Evolutionary conservation across 2,888 invertebrate genomes (phyloP), one percentile per base, ranked within the genome.

Genomic region (Parascotia fuliginaria): DNA sequence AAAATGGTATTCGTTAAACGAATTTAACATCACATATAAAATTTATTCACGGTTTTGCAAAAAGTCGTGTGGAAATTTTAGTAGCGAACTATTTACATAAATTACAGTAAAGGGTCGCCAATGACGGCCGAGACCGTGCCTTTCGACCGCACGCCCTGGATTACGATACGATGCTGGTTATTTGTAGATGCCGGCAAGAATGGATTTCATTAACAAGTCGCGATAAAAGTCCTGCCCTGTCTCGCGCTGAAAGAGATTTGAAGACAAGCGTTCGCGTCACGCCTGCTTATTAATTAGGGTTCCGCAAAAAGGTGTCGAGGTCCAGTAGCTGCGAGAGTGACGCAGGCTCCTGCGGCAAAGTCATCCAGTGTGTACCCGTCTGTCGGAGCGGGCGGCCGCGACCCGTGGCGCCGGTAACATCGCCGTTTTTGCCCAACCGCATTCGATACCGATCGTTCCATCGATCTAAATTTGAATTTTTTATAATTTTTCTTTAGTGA

Each of bases 261-360:
- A 73, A 63, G 67, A 61, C 42, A 36, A 55, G 57, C 76, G 80
- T 83, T 73, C 72, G 70, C 77, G 81, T 84, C 82, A 83, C 75
- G 81, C 77, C 75, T 77, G 77, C 81, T 85, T 85, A 89, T 90
- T 89, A 89, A 89, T 89, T 87, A 88, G 89, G 86, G 85, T 80
- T 78, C 86, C 86, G 70, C 80, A 86, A 89, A 87, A 87, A 89
- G 87, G 89, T 88, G 87, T 80, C 83, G 81, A 79, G 86, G 85
- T 86, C 85, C 87, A 81, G 79, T 66, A 73, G 77, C 75, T 78
- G 80, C 66, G 73, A 77, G 74, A 77, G 79, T 89, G 90, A 89
- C 90, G 90, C 88, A 89, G 87, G 81, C 87, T 89, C 86, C 88
- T 87, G 89, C 87, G 83, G 87, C 87, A 87, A 74, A 77, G 77